Evolutionary conservation across 2,113 vertebrate genomes (phyloP).

Genomic region (Heliornis fulica): DNA sequence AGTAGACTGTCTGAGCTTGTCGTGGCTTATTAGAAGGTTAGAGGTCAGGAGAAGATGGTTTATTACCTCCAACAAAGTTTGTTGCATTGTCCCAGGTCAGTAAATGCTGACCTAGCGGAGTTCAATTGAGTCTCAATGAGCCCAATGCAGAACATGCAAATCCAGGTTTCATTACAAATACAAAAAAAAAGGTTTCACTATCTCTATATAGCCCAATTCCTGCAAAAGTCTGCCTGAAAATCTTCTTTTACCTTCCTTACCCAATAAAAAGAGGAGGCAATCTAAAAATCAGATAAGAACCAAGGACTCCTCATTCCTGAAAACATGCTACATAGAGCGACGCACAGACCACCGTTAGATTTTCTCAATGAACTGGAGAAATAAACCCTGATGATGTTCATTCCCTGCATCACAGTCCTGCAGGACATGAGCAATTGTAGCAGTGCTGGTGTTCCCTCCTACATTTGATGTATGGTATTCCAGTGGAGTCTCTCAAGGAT

Average conservation of each 20-base stretch:
- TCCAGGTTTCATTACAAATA: background rate
- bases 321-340: background rate
- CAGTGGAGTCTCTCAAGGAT: too few relatives aligned
- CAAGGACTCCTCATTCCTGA: background rate
- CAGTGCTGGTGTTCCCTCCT: too few relatives aligned
- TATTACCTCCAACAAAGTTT: background rate
- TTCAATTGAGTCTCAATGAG: fast-evolving
- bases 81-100: background rate
- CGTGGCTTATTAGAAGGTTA: background rate
- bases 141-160: background rate
- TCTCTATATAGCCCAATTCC: background rate
- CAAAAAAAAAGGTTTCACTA: background rate
- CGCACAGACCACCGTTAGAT: background rate
- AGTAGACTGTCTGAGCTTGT: background rate
- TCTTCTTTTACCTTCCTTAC: background rate
- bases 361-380: background rate
- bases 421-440: too few relatives aligned
- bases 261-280: background rate
- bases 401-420: too few relatives aligned
- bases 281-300: background rate
- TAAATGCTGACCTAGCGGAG: background rate
- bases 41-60: background rate
- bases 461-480: too few relatives aligned
- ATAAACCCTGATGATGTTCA: too few relatives aligned
- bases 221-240: background rate